Evolutionary conservation across 1,140 invertebrate species (phyloP), one percentile per base, ranked within the genome.

Genomic region (Triops cancriformis): DNA sequence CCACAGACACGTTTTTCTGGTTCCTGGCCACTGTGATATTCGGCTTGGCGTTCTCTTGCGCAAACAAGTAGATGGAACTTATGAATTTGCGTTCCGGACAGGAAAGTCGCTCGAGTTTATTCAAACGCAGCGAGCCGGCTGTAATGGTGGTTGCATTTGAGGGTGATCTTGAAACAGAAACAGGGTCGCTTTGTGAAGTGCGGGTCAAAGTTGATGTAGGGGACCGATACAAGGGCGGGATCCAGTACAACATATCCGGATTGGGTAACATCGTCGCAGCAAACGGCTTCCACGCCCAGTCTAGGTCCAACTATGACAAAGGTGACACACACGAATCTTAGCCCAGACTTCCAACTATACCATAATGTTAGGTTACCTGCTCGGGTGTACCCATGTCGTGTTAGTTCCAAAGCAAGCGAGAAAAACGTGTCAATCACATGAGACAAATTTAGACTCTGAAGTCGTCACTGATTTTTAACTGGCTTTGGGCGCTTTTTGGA

Each of bases 251-350:
- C 74, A 41, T 76, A 42, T 41, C 37, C 12, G 45, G 45, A 42
- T 76, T 45, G 10, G 74, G 28, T 11, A 76, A 43, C 74, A 76
- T 76, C 37, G 74, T 45, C 6, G 74, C 74, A n/a, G 74, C 74
- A 42, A 76, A 76, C 14, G 74, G 74, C 23, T 43, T 27, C 74
- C 74, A 76, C 6, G 74, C 74, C 74, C 74, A 76, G 74, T 76
- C 45, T 26, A 76, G 37, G 18, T 76, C 74, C 26, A 76, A 1
- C 26, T 76, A 41, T 11, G 51, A 14, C 51, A 23, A 64, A 64
- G 51, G 51, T 18, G 14, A 23, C 14, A 64, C 23, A 37, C 7
- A 37, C n/a, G n/a, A 37, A 37, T 7, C 31, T 7, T 7, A 37
- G 31, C 31, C 31, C 2, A 37, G 31, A 37, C 2, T 4, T 37